These are phyloP conservation scores for Cheiracanthium punctorium DNA, from an alignment of 2,888 invertebrate species.

Conservation along the genomic window DNA sequence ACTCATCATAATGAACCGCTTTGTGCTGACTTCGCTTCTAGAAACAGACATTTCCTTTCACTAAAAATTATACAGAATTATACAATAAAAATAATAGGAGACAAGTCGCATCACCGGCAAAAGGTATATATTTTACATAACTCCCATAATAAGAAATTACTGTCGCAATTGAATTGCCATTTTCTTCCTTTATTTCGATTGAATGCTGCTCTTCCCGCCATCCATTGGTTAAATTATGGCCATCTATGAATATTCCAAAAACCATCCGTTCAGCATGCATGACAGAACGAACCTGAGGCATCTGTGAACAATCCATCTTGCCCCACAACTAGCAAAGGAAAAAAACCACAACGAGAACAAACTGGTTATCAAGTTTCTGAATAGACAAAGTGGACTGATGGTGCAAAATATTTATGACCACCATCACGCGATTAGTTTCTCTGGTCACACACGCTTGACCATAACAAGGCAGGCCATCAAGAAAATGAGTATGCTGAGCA, in stretches of 20 bases:
- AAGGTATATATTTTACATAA: background rate
- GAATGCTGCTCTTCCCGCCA: background rate
- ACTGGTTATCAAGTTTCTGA: constrained; percentile 34
- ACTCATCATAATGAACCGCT: background rate
- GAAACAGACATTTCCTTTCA: background rate
- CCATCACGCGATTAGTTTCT: background rate
- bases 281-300: constrained; percentile 18
- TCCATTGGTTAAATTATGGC: background rate
- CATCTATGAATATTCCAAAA: constrained; percentile 54
- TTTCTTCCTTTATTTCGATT: background rate
- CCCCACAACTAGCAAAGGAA: constrained; percentile 28
- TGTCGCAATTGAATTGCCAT: background rate
- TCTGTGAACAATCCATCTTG: constrained; percentile 55
- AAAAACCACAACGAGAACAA: constrained; percentile 54
- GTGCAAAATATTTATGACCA: constrained; percentile 15
- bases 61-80: background rate
- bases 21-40: background rate
- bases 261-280: constrained; percentile 27
- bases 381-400: constrained; percentile 18
- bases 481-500: constrained; percentile 7
- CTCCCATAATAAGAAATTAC: background rate
- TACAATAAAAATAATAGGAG: no score
- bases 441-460: constrained; percentile 53
- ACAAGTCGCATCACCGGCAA: no score
- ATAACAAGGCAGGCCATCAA: constrained; percentile 19